Percentiles rank a stretch among this genome's conserved stretches.
These are phyloP conservation scores for Galeopterus variegatus DNA, from an alignment of 2,113 vertebrate genomes.

Conservation along the genomic window DNA sequence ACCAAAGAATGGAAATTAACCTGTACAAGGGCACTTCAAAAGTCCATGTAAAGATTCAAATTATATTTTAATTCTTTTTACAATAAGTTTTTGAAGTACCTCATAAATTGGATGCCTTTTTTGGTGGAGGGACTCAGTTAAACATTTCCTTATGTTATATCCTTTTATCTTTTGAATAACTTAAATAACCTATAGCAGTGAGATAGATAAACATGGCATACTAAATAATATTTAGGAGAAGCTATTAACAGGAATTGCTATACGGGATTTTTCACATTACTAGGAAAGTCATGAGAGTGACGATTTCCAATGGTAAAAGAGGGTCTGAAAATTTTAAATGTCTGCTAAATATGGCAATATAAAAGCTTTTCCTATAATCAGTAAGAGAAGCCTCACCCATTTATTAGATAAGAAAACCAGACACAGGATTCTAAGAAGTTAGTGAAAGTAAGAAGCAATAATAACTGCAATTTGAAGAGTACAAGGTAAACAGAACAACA, in stretches of 20 bases:
- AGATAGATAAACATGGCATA: background rate
- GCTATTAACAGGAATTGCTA: background rate
- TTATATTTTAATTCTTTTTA: no score
- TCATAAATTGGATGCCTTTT: background rate
- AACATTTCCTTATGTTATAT: background rate
- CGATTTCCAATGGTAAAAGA: background rate
- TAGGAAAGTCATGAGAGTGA: background rate
- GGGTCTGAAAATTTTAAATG: background rate
- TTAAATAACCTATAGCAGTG: background rate
- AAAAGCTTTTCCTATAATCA: background rate
- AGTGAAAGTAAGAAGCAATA: background rate
- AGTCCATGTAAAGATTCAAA: no score
- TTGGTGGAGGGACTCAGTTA: background rate
- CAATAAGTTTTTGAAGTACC: no score
- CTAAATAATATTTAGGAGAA: background rate
- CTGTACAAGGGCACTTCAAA: background rate
- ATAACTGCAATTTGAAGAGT: background rate
- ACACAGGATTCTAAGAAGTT: background rate
- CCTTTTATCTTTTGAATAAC: background rate
- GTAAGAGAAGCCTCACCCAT: background rate
- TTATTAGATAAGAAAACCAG: background rate
- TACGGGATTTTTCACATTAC: background rate
- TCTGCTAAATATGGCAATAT: background rate
- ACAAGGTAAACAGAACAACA: background rate
- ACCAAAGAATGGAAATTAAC: background rate